Evolutionary conservation across 2,888 invertebrate species (phyloP).

Genomic region (Lacanobia wlatinum): DNA sequence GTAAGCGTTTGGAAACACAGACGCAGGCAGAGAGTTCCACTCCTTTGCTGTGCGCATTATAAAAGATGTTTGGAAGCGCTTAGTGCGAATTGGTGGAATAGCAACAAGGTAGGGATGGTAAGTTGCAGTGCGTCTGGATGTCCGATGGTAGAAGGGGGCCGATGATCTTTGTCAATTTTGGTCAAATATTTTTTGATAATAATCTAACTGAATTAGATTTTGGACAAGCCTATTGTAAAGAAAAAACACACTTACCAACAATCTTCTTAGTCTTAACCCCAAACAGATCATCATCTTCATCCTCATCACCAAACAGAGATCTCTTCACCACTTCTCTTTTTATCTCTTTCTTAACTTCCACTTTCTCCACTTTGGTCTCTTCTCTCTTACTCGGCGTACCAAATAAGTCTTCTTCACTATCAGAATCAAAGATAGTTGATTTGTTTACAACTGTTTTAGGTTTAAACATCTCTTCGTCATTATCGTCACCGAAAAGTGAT

Average conservation of each 20-base stretch:
- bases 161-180: no score
- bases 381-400: conserved; percentile 51
- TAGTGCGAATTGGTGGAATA: no score
- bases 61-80: no score
- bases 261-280: conserved; percentile 71
- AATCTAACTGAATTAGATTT: no score
- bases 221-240: no score
- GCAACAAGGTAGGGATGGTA: no score
- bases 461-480: conserved; percentile 79
- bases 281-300: conserved; percentile 83
- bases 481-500: conserved; percentile 78
- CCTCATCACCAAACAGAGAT: conserved; percentile 83
- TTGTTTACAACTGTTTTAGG: conserved; percentile 66
- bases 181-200: no score
- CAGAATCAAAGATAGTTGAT: conserved; percentile 79
- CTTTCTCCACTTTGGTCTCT: conserved; percentile 48
- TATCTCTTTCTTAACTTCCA: conserved; percentile 63
- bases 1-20: no score
- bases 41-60: no score
- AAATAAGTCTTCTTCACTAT: conserved; percentile 83
- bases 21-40: no score
- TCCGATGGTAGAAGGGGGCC: no score
- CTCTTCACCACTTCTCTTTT: conserved; percentile 67
- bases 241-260: conserved; percentile 70
- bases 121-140: no score